A percentile compares a stretch with the other conserved stretches of the same genome.
Evolutionary conservation across 2,888 invertebrate genomes (phyloP).

Genomic region (Catocala nupta): DNA sequence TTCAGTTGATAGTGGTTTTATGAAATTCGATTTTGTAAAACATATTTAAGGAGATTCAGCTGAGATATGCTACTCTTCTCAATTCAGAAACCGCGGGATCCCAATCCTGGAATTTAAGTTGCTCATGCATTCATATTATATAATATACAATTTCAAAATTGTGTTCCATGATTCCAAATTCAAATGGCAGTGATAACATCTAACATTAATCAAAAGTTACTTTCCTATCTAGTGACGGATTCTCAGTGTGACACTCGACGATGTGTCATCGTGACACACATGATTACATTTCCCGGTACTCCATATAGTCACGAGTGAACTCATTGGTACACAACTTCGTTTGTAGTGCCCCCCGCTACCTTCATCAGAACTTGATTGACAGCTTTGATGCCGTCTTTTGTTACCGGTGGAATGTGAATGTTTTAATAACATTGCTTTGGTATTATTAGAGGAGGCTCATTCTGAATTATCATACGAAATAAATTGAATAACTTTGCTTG

Average conservation of each 20-base stretch:
- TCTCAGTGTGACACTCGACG: conserved; percentile 2
- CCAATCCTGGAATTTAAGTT: too few species aligned
- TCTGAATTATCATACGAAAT: conserved; percentile 2
- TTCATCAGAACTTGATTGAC: conserved; percentile 27
- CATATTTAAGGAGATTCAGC: too few species aligned
- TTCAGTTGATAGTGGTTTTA: too few species aligned
- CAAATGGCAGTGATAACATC: background rate
- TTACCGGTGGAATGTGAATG: background rate
- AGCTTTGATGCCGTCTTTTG: conserved; percentile 30
- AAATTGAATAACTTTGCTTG: conserved; percentile 1
- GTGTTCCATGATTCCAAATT: background rate
- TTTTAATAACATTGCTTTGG: conserved; percentile 23
- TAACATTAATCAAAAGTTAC: conserved; percentile 8
- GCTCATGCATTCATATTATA: too few species aligned
- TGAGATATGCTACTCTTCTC: too few species aligned
- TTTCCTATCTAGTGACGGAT: background rate
- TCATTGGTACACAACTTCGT: conserved; percentile 19
- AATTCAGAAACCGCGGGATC: too few species aligned
- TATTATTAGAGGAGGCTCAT: too few species aligned
- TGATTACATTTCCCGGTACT: conserved; percentile 7
- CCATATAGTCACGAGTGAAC: conserved; percentile 4
- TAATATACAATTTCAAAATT: background rate
- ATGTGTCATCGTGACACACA: conserved; percentile 8
- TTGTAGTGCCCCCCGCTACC: conserved; percentile 8
- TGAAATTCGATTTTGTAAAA: too few species aligned